Conservation (phyloP, 2,888 invertebrate genomes). For the Smittia sp. region DNA sequence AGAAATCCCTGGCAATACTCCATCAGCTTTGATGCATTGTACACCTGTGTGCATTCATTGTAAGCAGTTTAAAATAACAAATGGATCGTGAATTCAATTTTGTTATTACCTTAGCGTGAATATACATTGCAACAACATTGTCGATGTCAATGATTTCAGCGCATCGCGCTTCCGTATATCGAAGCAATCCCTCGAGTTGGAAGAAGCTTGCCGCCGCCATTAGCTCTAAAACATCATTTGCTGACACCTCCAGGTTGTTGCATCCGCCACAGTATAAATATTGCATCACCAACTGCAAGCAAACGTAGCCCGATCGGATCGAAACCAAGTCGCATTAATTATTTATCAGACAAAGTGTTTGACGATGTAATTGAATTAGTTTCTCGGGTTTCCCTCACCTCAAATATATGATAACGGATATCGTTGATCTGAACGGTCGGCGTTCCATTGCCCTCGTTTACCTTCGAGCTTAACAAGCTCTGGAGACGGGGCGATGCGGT, state of each 20-base stretch:
- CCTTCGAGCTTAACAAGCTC: slow-evolving; percentile 76
- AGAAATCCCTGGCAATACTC: slow-evolving; percentile 90
- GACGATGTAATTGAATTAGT: slow-evolving; percentile 8
- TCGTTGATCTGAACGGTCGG: slow-evolving; percentile 90
- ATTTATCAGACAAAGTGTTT: background rate
- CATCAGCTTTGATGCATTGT: slow-evolving; percentile 79
- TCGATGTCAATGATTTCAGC: slow-evolving; percentile 80
- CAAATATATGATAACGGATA: slow-evolving; percentile 88
- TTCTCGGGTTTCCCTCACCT: slow-evolving; percentile 58
- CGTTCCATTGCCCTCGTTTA: slow-evolving; percentile 66
- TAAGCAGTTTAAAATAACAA: slow-evolving; percentile 16
- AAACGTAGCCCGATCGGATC: slow-evolving; percentile 29
- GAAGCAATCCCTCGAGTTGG: slow-evolving; percentile 77
- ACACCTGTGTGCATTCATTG: slow-evolving; percentile 72
- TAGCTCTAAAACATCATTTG: slow-evolving; percentile 78
- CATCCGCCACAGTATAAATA: slow-evolving; percentile 89
- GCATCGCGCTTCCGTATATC: slow-evolving; percentile 83
- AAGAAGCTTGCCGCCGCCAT: slow-evolving; percentile 92
- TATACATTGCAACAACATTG: slow-evolving; percentile 88
- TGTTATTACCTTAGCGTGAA: slow-evolving; percentile 76
- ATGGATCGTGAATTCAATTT: background rate
- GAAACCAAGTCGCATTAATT: slow-evolving; percentile 3
- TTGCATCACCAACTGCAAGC: slow-evolving; percentile 81
- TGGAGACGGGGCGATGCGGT: slow-evolving; percentile 84
- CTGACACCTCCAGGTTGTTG: slow-evolving; percentile 71